phyloP scores from a whole-genome alignment of 2,113 vertebrate genomes.

The Thalassoma bifasciatum region DNA sequence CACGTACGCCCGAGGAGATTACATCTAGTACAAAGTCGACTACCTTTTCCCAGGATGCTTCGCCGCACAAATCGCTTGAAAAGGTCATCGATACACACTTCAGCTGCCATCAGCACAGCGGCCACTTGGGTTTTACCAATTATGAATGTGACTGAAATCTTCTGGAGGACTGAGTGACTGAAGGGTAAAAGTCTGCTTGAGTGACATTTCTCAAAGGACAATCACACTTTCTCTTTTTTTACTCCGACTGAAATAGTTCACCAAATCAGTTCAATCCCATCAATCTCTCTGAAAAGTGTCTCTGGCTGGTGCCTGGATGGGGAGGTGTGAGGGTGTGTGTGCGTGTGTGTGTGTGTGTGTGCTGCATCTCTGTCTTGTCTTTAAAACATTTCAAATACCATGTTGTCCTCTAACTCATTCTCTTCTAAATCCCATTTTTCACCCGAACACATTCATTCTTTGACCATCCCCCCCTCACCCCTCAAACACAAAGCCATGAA shows the following conservation, averaged over 20 bases:
- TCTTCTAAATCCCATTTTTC: too few species aligned
- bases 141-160: conserved; percentile 14
- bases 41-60: conserved; percentile 24
- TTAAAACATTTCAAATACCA: too few species aligned
- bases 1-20: conserved; percentile 28
- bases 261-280: background rate
- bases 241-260: background rate
- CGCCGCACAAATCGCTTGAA: conserved; percentile 15
- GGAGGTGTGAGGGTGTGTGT: too few species aligned
- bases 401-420: too few species aligned
- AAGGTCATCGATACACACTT: conserved; percentile 43
- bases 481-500: too few species aligned
- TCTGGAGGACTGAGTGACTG: conserved; percentile 12
- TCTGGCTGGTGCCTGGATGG: background rate
- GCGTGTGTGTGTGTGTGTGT: too few species aligned
- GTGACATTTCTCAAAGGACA: conserved; percentile 18
- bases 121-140: background rate
- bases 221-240: background rate
- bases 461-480: too few species aligned
- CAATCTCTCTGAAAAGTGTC: background rate
- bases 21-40: conserved; percentile 33
- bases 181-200: background rate
- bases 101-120: conserved; percentile 9
- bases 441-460: too few species aligned
- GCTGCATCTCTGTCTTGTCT: too few species aligned